These are phyloP conservation scores for Erebia epiphron DNA, from an alignment of 2,888 invertebrate genomes.

Conservation along the genomic window DNA sequence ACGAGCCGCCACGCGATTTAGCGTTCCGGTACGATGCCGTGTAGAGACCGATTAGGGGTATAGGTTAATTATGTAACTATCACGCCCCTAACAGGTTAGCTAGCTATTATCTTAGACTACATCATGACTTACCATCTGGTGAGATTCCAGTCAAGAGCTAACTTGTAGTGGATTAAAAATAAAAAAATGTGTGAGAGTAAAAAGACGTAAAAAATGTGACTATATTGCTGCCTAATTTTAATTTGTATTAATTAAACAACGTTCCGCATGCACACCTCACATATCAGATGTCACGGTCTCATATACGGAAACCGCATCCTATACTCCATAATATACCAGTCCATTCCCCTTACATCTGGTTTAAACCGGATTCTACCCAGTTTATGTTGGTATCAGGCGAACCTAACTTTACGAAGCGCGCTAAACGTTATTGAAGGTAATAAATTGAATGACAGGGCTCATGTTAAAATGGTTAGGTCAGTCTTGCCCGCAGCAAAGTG, in stretches of 20 bases:
- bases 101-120: too few relatives aligned
- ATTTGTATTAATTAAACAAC: background rate
- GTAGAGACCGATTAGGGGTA: too few relatives aligned
- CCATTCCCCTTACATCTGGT: slow-evolving; percentile 41
- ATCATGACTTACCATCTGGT: too few relatives aligned
- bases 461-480: slow-evolving; percentile 45
- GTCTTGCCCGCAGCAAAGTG: slow-evolving; percentile 53
- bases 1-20: too few relatives aligned
- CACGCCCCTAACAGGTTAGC: too few relatives aligned
- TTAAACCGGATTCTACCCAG: slow-evolving; percentile 45
- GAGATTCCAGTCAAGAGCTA: too few relatives aligned
- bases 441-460: slow-evolving; percentile 49
- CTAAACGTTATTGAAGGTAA: slow-evolving; percentile 42
- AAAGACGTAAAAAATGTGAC: too few relatives aligned
- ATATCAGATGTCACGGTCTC: slow-evolving; percentile 65
- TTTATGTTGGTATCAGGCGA: slow-evolving; percentile 49
- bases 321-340: slow-evolving; percentile 53
- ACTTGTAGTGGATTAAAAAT: too few relatives aligned
- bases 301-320: slow-evolving; percentile 72
- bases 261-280: slow-evolving; percentile 40
- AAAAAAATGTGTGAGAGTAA: too few relatives aligned
- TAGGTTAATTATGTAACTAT: too few relatives aligned
- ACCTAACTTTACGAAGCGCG: slow-evolving; percentile 41
- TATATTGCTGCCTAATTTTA: too few relatives aligned
- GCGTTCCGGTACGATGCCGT: too few relatives aligned